These are phyloP conservation scores for Psilanteris sp. DNA, from an alignment of 1,140 invertebrate genomes.

Conservation along the genomic window DNA sequence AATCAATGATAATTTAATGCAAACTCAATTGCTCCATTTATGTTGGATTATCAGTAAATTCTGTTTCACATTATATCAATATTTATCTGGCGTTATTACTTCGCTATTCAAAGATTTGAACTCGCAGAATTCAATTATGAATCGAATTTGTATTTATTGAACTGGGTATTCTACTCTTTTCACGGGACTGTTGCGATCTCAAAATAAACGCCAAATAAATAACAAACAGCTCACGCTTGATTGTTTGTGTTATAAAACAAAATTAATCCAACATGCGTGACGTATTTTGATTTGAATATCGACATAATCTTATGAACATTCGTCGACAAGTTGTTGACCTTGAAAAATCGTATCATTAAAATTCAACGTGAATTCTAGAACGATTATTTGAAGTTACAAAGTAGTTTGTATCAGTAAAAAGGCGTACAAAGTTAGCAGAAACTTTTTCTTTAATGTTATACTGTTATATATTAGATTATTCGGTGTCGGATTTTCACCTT, in stretches of 20 bases:
- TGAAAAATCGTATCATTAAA: slow-evolving; percentile 17
- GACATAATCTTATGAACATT: not conserved
- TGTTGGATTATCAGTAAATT: slow-evolving; percentile 9
- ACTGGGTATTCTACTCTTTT: slow-evolving; percentile 1
- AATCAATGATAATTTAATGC: slow-evolving; percentile 45
- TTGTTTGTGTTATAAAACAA: slow-evolving; percentile 5
- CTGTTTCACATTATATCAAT: slow-evolving; percentile 33
- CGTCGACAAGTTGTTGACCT: slow-evolving; percentile 25
- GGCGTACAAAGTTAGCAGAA: slow-evolving; percentile 34
- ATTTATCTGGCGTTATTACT: slow-evolving; percentile 44
- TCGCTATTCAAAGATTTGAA: slow-evolving; percentile 37
- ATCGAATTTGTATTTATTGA: slow-evolving; percentile 30
- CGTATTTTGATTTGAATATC: not conserved
- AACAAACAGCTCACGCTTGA: not conserved
- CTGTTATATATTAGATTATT: slow-evolving; percentile 28
- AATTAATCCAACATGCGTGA: not conserved
- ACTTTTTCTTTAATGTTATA: slow-evolving; percentile 11
- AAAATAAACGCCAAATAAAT: slow-evolving; percentile 11
- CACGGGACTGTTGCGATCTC: not conserved
- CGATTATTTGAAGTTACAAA: slow-evolving; percentile 15
- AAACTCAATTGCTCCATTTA: slow-evolving; percentile 32
- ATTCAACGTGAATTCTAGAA: slow-evolving; percentile 5
- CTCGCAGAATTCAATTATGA: slow-evolving; percentile 26
- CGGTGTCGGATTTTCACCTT: not conserved
- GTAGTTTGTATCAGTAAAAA: slow-evolving; percentile 24